Base-by-base conservation (phyloP, 1,140 invertebrate species). In the Cyphomyrmex costatus region DNA sequence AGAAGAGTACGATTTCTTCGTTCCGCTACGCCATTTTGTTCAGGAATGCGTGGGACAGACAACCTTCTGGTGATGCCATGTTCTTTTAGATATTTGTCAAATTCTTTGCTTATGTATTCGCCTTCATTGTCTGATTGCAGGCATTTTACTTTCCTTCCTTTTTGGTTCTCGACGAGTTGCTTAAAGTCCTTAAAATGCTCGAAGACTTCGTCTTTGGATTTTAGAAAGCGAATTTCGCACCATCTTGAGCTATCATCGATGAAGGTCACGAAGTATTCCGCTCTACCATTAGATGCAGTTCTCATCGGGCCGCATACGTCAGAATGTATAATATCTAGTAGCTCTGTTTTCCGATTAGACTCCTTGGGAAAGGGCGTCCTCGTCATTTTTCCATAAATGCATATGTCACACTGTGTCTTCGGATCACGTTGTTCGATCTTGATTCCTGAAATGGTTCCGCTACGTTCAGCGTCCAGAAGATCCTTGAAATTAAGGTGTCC, bases 181-280 rank as follows among this genome's bases (percentile, higher is more conserved):
- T 33, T 33, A 2, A 63, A 76, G 30, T 66, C 7, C 14, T 4
- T 61, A 16, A 6, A 85, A 4, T 36, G 0, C 2, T 46, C 8
- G 1, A 36, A 30, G 1, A n/a, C 71, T 65, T 96, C 92, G 79
- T 88, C 70, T 87, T 95, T 96, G 21, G 4, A 19, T 19, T 53
- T 53, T 2, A n/a, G 6, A 5, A 53, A 53, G 4, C 5, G 19
- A 19, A 53, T 53, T 6, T 53, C 5, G 5, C 92, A 85, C 74
- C 90, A 95, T 21, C 92, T 87, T 27, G 93, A 94, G 80, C 87
- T 93, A 66, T 96, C 93, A 88, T 96, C 95, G 61, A 95, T 95
- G 6, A 95, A 89, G 6, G 90, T 21, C 7, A 95, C 60, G 66
- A 94, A 94, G 79, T 94, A 95, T 71, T 88, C 87, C 0, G 90